A percentile compares a stretch with the other conserved stretches of the same genome.
Conservation (phyloP, 2,888 invertebrate species). For the Dasypolia templi region DNA sequence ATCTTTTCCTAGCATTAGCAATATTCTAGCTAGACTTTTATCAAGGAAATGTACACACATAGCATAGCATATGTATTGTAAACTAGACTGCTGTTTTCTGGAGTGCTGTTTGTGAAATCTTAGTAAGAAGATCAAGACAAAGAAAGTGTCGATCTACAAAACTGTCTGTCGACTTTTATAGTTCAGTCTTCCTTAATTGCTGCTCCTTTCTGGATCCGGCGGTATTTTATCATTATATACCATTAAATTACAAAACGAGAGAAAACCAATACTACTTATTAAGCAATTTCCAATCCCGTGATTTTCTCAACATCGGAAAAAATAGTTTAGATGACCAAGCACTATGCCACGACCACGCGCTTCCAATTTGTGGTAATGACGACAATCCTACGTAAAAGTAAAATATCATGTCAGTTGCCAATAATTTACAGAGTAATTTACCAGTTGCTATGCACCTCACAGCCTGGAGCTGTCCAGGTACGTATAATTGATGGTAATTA, state of each 20-base stretch:
- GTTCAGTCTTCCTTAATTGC: neutral
- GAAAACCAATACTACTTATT: neutral
- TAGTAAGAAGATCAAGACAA: neutral
- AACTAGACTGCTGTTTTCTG: neutral
- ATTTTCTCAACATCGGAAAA: constrained; percentile 12
- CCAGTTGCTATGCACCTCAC: constrained; percentile 50
- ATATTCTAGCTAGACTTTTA: neutral
- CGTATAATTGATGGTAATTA: constrained; percentile 58
- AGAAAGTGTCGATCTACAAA: neutral
- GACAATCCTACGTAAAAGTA: constrained; percentile 39
- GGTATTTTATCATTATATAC: neutral
- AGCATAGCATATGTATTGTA: neutral
- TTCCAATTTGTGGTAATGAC: constrained; percentile 48
- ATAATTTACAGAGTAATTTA: constrained; percentile 60
- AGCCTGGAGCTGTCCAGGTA: constrained; percentile 33
- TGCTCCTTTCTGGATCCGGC: neutral
- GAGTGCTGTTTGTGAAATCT: neutral
- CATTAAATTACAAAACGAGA: neutral
- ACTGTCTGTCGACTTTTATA: neutral
- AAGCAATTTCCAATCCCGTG: neutral
- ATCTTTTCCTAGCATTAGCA: neutral
- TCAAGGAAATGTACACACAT: neutral
- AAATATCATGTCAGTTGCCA: constrained; percentile 50
- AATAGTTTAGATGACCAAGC: constrained; percentile 29
- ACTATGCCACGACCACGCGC: constrained; percentile 11